phyloP scores from a whole-genome alignment of 2,888 invertebrate species.

The Ophion obscuratus region DNA sequence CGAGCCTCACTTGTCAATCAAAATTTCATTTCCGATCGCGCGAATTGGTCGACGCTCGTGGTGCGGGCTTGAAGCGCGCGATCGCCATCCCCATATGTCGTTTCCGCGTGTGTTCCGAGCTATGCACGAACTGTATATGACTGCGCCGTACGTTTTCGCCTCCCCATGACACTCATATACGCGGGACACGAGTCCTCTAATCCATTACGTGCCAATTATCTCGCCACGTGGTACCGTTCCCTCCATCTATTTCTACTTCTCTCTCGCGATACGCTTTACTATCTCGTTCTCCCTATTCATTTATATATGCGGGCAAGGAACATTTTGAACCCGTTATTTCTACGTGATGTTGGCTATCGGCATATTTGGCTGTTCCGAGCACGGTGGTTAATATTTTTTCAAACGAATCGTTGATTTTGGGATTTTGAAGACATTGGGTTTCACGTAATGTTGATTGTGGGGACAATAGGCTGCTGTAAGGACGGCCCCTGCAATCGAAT shows the following conservation, averaged over 20 bases:
- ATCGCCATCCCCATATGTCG: constrained; percentile 35
- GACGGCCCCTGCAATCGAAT: background rate
- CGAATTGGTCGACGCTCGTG: constrained; percentile 71
- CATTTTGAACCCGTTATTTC: background rate
- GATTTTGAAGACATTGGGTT: background rate
- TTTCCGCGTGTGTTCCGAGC: constrained; percentile 44
- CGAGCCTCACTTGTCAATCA: constrained; percentile 78
- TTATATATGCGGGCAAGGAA: constrained; percentile 6
- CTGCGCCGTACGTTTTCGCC: constrained; percentile 39
- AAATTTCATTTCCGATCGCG: constrained; percentile 81
- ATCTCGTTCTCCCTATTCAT: constrained; percentile 25
- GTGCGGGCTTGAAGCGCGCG: background rate
- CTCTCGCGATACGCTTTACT: background rate
- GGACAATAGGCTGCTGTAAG: background rate
- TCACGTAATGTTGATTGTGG: background rate
- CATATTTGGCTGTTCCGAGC: background rate
- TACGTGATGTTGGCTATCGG: background rate
- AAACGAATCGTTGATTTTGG: background rate
- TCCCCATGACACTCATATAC: constrained; percentile 53
- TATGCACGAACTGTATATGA: constrained; percentile 25
- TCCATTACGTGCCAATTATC: constrained; percentile 73
- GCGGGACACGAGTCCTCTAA: constrained; percentile 69
- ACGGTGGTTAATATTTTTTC: background rate
- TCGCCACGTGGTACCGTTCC: constrained; percentile 69
- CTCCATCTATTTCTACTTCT: constrained; percentile 52